A percentile compares a stretch with the other conserved stretches of the same genome.
Conservation (phyloP, 2,113 vertebrate genomes). For the Capra hircus region DNA sequence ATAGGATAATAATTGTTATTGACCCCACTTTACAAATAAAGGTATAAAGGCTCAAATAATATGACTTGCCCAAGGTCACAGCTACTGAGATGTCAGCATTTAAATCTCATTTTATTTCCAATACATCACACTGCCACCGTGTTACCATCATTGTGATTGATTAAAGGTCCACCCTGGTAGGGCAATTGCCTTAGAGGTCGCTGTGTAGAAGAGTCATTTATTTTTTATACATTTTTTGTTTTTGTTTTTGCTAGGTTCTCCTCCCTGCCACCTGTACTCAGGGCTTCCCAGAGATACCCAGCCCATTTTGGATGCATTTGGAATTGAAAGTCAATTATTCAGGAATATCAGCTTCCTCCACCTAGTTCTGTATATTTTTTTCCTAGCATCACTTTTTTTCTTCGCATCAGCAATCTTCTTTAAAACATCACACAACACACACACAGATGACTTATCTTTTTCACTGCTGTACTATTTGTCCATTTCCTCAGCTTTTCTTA, state of each 20-base stretch:
- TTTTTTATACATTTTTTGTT: neutral
- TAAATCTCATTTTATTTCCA: neutral
- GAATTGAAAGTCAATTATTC: neutral
- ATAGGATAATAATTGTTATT: neutral
- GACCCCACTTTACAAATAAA: neutral
- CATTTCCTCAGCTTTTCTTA: neutral
- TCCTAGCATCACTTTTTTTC: neutral
- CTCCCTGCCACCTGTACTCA: neutral
- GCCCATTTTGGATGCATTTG: neutral
- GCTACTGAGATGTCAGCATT: neutral
- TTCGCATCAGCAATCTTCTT: neutral
- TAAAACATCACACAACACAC: neutral
- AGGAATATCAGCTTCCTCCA: neutral
- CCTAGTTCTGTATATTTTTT: neutral
- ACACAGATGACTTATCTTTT: neutral
- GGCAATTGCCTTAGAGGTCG: neutral
- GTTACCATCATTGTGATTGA: neutral
- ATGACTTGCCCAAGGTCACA: neutral
- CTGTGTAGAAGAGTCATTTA: neutral
- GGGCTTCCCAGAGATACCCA: neutral
- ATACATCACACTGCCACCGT: neutral
- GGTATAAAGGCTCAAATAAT: neutral
- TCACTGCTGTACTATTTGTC: neutral
- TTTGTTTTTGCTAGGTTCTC: neutral
- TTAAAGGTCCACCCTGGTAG: neutral